Base-by-base conservation (phyloP, 2,113 vertebrate genomes). In the Chitala chitala region DNA sequence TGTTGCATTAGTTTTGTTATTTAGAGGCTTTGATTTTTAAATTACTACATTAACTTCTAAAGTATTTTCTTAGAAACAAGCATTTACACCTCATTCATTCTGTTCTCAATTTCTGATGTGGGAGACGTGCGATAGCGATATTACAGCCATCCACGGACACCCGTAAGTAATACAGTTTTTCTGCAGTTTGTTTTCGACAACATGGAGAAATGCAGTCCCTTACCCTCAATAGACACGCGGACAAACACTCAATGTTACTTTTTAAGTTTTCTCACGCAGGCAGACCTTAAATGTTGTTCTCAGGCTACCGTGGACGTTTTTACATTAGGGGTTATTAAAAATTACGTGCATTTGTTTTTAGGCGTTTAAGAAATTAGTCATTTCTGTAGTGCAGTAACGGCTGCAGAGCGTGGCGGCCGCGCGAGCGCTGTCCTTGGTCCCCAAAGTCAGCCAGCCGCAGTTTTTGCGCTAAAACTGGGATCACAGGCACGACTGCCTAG, bases 161-260 rank as follows among this genome's bases (percentile, higher is more conserved):
- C 59, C 33, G 38, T 63, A 63, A 63, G 59, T 36, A 36, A 36
- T 7, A 63, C 59, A 38, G 2, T 20, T 36, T 36, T 36, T 63
- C 59, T 63, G 59, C 59, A 63, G 33, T 63, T 36, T 63, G 42
- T 38, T 68, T 26, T 68, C 42, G 38, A 24, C 64, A 68, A 42
- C 40, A 46, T 24, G 4, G 40, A 68, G 42, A 22, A 68, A 38
- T 42, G 64, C 29, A 36, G 20, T 12, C 58, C 22, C 42, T 17
- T 33, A 5, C 59, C n/a, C n/a, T n/a, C n/a, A n/a, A n/a, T 20
- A n/a, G n/a, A n/a, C n/a, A n/a, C n/a, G n/a, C 59, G 31, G 31
- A 63, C 33, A 20, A 17, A 31, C 56, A 29, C 29, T 59, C 24
- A 17, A 31, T 59, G 10, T 58, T 4, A 33, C n/a, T 63, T 38